These are phyloP conservation scores for Callospermophilus lateralis DNA, from an alignment of 2,113 vertebrate species.

Conservation along the genomic window DNA sequence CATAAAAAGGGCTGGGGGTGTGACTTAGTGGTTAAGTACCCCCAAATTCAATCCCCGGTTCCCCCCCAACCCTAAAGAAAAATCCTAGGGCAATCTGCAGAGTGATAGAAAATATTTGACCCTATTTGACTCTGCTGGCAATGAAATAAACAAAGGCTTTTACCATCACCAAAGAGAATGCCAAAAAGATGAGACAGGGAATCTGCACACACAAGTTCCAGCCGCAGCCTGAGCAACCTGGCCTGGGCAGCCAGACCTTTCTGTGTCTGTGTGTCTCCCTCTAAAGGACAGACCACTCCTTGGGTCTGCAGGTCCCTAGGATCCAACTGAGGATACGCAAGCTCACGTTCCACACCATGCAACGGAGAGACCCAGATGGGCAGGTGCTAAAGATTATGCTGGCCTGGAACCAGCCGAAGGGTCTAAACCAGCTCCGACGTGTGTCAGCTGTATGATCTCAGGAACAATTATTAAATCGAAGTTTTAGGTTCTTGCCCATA, in stretches of 20 bases:
- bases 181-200: not conserved
- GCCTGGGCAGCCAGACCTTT: not conserved
- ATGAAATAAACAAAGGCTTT: not conserved
- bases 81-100: not conserved
- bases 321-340: not conserved
- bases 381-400: too few relatives aligned
- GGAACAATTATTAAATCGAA: not conserved
- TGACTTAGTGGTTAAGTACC: too few relatives aligned
- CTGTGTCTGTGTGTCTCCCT: not conserved
- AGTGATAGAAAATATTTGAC: not conserved
- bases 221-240: not conserved
- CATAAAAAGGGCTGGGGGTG: too few relatives aligned
- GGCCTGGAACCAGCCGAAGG: not conserved
- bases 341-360: fast-evolving
- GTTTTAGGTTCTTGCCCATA: not conserved
- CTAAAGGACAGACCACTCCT: not conserved
- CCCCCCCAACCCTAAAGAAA: too few relatives aligned
- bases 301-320: too few relatives aligned
- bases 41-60: too few relatives aligned
- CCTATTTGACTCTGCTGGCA: not conserved
- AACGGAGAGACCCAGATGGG: not conserved
- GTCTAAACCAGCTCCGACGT: not conserved
- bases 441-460: not conserved
- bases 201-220: not conserved
- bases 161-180: not conserved